phyloP scores from a whole-genome alignment of 2,113 vertebrate species.

The Embiotoca jacksoni region DNA sequence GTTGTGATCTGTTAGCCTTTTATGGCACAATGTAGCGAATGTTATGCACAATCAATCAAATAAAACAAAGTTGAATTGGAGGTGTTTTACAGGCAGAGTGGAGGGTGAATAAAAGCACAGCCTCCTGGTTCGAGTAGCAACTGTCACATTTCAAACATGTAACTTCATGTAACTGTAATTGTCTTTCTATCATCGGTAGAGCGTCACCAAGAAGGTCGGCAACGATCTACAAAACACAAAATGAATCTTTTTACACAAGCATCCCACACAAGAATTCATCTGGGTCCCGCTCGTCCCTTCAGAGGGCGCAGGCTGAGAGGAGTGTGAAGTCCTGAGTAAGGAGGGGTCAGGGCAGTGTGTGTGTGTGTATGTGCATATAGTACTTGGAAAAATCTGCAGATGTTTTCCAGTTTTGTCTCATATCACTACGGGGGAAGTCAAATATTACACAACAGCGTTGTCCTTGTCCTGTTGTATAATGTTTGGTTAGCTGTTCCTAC shows the following conservation, averaged over 20 bases:
- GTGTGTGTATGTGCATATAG: constrained; percentile 25
- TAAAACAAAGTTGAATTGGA: neutral
- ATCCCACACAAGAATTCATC: neutral
- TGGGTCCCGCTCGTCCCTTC: neutral
- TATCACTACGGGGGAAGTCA: constrained; percentile 47
- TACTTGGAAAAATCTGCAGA: constrained; percentile 49
- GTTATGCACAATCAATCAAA: too few relatives aligned
- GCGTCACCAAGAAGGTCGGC: neutral
- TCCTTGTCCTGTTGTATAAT: constrained; percentile 37
- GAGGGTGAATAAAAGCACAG: neutral
- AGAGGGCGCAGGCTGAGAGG: neutral
- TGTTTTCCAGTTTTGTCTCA: constrained; percentile 37
- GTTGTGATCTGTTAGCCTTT: too few relatives aligned
- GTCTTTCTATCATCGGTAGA: too few relatives aligned
- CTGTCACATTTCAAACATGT: too few relatives aligned
- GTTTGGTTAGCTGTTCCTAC: constrained; percentile 63
- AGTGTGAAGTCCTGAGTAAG: neutral
- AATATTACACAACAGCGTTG: constrained; percentile 55
- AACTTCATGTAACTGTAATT: too few relatives aligned
- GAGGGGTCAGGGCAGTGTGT: neutral
- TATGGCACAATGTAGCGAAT: too few relatives aligned
- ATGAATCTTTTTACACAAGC: neutral
- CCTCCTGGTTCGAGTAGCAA: too few relatives aligned
- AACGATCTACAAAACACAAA: too few relatives aligned
- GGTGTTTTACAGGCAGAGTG: neutral